Evolutionary conservation across 2,797 vertebrate genomes (phyloP).

Genomic region (Miichthys miiuy): DNA sequence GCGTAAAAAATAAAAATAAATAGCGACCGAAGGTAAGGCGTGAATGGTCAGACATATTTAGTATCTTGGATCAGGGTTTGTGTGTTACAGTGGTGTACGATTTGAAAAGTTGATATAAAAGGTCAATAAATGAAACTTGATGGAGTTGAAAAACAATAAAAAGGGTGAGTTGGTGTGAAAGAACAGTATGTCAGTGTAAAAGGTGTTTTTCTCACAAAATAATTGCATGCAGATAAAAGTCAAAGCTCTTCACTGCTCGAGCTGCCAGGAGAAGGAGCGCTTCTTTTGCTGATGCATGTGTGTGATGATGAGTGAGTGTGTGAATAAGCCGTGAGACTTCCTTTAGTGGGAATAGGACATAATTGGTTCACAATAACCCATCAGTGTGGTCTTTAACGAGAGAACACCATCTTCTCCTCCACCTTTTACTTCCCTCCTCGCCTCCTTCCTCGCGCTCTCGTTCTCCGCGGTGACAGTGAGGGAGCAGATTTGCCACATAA

Average conservation of each 20-base stretch:
- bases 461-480: constrained; percentile 66
- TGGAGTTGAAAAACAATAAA: not conserved
- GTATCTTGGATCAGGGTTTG: not conserved
- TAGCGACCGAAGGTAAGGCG: not conserved
- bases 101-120: not conserved
- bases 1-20: not conserved
- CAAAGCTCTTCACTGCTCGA: constrained; percentile 34
- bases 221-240: constrained; percentile 59
- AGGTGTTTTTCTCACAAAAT: constrained; percentile 48
- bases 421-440: constrained; percentile 44
- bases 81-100: not conserved
- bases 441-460: constrained; percentile 39
- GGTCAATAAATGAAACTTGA: constrained; percentile 19
- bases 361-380: constrained; percentile 73
- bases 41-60: not conserved
- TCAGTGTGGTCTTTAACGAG: constrained; percentile 60
- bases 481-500: constrained; percentile 69
- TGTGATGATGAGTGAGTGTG: constrained; percentile 37
- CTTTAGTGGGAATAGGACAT: constrained; percentile 61
- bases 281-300: constrained; percentile 48
- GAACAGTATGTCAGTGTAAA: constrained; percentile 50
- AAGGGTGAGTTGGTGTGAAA: constrained; percentile 25
- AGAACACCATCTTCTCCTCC: constrained; percentile 67
- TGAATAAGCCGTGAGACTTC: constrained; percentile 58
- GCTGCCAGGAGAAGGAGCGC: constrained; percentile 45